Evolutionary conservation across 2,113 vertebrate species (phyloP).

Genomic region (Hemichromis elongatus): DNA sequence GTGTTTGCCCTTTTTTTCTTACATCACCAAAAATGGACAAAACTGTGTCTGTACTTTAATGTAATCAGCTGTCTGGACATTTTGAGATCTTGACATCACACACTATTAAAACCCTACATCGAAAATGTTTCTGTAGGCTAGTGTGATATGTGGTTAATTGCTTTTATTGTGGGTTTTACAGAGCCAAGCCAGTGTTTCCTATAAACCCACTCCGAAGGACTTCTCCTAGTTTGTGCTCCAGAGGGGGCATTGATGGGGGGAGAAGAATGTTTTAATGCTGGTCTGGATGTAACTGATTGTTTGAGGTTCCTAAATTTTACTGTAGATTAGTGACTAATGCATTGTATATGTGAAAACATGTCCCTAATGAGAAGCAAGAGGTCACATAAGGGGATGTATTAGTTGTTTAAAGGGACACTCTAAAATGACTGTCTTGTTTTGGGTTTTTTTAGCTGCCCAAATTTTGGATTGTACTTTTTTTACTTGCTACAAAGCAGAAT

Average conservation of each 20-base stretch:
- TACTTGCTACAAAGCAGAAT: not conserved
- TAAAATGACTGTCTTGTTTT: not conserved
- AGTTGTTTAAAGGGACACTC: not conserved
- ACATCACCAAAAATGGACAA: conserved; percentile 73
- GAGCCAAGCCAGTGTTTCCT: conserved; percentile 48
- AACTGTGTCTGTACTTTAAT: conserved; percentile 55
- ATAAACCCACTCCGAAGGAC: conserved; percentile 32
- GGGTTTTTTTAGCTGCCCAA: not conserved
- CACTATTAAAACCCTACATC: conserved; percentile 27
- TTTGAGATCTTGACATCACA: conserved; percentile 48
- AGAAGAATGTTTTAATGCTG: conserved; percentile 40
- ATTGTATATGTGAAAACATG: not conserved
- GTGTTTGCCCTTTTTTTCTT: conserved; percentile 55
- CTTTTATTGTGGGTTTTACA: conserved; percentile 30
- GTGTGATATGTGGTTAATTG: conserved; percentile 57
- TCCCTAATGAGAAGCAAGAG: not conserved
- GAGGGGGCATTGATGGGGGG: conserved; percentile 11
- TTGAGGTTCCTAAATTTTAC: conserved; percentile 30
- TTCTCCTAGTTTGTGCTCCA: conserved; percentile 32
- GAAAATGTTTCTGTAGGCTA: conserved; percentile 28
- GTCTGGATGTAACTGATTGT: conserved; percentile 50
- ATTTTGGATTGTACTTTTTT: not conserved
- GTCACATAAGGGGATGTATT: not conserved
- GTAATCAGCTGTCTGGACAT: conserved; percentile 53
- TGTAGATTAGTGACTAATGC: conserved; percentile 10